A percentile compares a stretch with the other conserved stretches of the same genome.
Evolutionary conservation across 1,140 invertebrate species (phyloP).

Genomic region (Trinorchestia longiramus): DNA sequence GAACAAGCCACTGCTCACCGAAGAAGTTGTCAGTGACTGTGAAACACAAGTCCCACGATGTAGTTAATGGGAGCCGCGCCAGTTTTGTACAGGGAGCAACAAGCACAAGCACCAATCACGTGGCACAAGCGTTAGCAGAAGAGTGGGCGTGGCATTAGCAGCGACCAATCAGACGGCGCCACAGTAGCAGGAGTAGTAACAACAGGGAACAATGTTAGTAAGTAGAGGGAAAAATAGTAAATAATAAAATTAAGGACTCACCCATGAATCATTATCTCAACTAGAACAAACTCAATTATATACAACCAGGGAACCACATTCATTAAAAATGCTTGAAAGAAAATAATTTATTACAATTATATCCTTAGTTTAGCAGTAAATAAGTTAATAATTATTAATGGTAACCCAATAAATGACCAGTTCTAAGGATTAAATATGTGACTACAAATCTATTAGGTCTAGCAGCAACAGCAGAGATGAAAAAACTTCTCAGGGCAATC

Average conservation of each 20-base stretch:
- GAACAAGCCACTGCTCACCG: slow-evolving; percentile 59
- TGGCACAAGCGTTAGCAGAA: slow-evolving; percentile 12
- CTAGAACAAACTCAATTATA: neutral
- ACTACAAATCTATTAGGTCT: too few relatives aligned
- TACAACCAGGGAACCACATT: neutral
- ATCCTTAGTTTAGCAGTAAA: too few relatives aligned
- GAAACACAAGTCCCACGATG: neutral
- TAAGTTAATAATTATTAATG: neutral
- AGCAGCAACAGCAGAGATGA: too few relatives aligned
- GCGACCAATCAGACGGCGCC: neutral
- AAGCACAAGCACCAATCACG: slow-evolving; percentile 37
- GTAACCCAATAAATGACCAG: neutral
- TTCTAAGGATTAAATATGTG: too few relatives aligned
- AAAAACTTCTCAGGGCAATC: too few relatives aligned
- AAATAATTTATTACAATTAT: too few relatives aligned
- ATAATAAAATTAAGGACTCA: neutral
- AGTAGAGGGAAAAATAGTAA: neutral
- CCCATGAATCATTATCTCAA: neutral
- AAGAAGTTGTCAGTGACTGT: slow-evolving; percentile 63
- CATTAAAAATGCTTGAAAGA: neutral
- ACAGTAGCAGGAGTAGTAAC: neutral
- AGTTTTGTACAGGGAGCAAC: too few relatives aligned
- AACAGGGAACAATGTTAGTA: neutral
- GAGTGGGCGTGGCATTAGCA: neutral
- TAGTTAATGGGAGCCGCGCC: too few relatives aligned